Base-by-base conservation (phyloP, 2,888 invertebrate species). In the Cremastinae sp. region DNA sequence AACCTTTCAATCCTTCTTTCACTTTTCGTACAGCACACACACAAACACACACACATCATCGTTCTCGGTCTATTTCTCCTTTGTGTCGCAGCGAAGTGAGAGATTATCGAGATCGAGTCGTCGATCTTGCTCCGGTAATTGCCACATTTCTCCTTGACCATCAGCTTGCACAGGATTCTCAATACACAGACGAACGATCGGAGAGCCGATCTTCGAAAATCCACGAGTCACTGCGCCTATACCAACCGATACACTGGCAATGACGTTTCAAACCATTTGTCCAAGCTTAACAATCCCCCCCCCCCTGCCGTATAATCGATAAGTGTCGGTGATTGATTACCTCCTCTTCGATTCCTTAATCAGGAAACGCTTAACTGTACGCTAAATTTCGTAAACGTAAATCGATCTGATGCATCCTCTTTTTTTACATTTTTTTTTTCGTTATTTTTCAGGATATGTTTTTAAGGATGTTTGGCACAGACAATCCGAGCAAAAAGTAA, bases 91-190 rank as follows among this genome's bases (percentile, higher is more conserved):
- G 9, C 10, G 16, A 14, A 43, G n/a, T 0, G 53, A 54, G 28
- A 45, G 66, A 54, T 66, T 66, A 54, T 66, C 54, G 34, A 43
- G n/a, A 54, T 66, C 43, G 34, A 43, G n/a, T 75, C 43, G 74
- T 70, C 72, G 70, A 65, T 47, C 72, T 72, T 64, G 64, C 59
- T 28, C 72, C 69, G 65, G 71, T 64, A 62, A 65, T 75, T 78
- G 74, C 58, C 69, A 65, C 71, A 51, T 74, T 79, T 75, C 75
- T 65, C 47, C 68, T 51, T 45, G 53, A 45, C 14, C 59, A 28
- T 28, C 5, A 49, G 62, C 62, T 56, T 20, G 53, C 34, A 51
- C n/a, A 28, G 34, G 34, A 28, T 28, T 28, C 28, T 28, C 28
- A 3, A 5, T 5, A 28, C 28, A 28, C 28, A 10, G 28, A 34